Percentiles rank a stretch among this genome's conserved stretches.
Evolutionary conservation across 2,797 vertebrate species (phyloP).

Genomic region (Yasuhikotakia modesta): DNA sequence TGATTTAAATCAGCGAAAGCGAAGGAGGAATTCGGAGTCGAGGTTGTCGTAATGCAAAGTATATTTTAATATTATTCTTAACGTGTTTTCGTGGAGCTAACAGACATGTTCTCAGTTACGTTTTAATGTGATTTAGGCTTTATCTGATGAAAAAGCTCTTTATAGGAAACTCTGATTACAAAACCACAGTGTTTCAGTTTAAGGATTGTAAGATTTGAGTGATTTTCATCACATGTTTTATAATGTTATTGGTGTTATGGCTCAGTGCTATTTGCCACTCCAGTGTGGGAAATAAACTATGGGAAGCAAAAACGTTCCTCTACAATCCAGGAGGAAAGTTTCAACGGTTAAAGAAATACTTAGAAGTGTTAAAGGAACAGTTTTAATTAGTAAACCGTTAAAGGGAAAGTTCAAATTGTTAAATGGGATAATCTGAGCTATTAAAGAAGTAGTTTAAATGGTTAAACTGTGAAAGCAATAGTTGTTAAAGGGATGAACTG

Average conservation of each 20-base stretch:
- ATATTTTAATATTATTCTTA: no score
- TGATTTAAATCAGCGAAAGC: not conserved
- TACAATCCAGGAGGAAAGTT: not conserved
- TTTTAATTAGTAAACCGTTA: no score
- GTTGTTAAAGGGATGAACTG: not conserved
- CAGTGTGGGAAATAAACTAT: slow-evolving; percentile 4
- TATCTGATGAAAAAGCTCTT: slow-evolving; percentile 1
- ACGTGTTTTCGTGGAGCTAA: not conserved
- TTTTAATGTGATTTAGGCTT: slow-evolving; percentile 11
- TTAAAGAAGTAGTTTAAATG: no score
- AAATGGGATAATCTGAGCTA: no score
- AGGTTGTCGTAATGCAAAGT: no score
- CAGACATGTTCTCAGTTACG: slow-evolving; percentile 10
- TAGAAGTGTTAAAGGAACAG: no score
- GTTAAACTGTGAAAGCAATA: no score
- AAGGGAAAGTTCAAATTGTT: no score
- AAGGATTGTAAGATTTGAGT: not conserved
- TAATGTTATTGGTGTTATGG: not conserved
- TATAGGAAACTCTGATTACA: slow-evolving; percentile 9
- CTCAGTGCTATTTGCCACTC: not conserved
- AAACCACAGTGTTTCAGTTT: slow-evolving; percentile 17
- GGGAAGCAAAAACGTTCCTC: not conserved
- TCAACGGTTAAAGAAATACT: no score
- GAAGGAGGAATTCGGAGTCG: not conserved
- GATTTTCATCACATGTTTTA: slow-evolving; percentile 4